Evolutionary conservation across 2,113 vertebrate species (phyloP).

Genomic region (Pantherophis guttatus): DNA sequence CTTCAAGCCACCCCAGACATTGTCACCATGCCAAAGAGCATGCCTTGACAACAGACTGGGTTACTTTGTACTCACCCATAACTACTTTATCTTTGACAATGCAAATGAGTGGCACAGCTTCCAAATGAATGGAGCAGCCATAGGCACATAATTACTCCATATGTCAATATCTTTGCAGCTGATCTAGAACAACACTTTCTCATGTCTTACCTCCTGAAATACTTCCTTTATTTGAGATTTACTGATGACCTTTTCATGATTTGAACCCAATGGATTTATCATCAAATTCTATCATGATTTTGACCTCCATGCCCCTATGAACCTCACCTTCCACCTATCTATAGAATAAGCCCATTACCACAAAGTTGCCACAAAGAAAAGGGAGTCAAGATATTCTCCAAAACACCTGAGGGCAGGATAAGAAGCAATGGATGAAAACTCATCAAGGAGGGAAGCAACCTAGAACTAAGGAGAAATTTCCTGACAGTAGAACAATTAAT

Average conservation of each 20-base stretch:
- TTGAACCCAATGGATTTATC: neutral
- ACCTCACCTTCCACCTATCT: neutral
- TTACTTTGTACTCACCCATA: neutral
- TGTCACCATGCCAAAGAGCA: neutral
- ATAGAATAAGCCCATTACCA: neutral
- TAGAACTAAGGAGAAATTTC: no score
- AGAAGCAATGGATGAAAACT: no score
- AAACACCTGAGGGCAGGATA: no score
- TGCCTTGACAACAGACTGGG: neutral
- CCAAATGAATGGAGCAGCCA: neutral
- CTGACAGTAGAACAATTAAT: no score
- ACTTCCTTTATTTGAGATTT: neutral
- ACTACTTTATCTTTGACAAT: neutral
- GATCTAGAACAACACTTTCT: neutral
- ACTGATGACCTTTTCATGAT: neutral
- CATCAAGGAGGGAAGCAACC: no score
- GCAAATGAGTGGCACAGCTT: neutral
- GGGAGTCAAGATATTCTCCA: no score
- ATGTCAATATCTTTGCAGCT: neutral
- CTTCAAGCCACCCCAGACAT: neutral
- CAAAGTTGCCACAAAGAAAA: no score
- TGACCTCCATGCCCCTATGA: neutral
- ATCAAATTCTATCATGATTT: neutral
- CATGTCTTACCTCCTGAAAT: neutral
- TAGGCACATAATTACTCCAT: neutral